These are phyloP conservation scores for Planococcus citri DNA, from an alignment of 1,140 invertebrate species.

Conservation along the genomic window DNA sequence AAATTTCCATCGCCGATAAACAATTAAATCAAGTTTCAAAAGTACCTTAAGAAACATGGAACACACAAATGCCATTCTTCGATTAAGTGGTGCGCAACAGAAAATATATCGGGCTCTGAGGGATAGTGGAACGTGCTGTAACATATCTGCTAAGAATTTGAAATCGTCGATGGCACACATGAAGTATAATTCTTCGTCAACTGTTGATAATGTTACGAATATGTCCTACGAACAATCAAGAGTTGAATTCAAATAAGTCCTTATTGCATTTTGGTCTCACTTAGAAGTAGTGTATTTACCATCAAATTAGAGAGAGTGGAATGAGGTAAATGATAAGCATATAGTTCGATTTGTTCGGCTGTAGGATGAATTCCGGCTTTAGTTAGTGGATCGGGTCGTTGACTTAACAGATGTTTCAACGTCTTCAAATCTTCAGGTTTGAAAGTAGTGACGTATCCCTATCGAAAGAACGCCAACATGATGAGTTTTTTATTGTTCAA, in stretches of 20 bases:
- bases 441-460: conserved; percentile 86
- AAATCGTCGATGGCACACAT: conserved; percentile 95
- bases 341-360: conserved; percentile 95
- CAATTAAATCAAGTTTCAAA: conserved; percentile 1
- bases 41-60: conserved; percentile 81
- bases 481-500: background rate
- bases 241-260: background rate
- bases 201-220: conserved; percentile 78
- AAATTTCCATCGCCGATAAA: background rate
- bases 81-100: conserved; percentile 94
- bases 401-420: conserved; percentile 54
- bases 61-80: conserved; percentile 83
- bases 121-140: conserved; percentile 84
- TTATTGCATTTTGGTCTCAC: background rate
- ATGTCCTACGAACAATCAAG: conserved; percentile 65
- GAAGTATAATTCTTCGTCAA: conserved; percentile 89
- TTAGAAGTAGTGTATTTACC: conserved; percentile 44
- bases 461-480: conserved; percentile 12
- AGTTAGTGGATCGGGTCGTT: conserved; percentile 56
- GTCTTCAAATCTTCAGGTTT: conserved; percentile 67
- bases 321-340: conserved; percentile 92
- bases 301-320: conserved; percentile 85
- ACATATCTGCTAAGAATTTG: conserved; percentile 92
- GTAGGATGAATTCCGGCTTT: conserved; percentile 92
- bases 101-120: conserved; percentile 85